Conservation (phyloP, 2,797 vertebrate species). For the Sus cebifrons region DNA sequence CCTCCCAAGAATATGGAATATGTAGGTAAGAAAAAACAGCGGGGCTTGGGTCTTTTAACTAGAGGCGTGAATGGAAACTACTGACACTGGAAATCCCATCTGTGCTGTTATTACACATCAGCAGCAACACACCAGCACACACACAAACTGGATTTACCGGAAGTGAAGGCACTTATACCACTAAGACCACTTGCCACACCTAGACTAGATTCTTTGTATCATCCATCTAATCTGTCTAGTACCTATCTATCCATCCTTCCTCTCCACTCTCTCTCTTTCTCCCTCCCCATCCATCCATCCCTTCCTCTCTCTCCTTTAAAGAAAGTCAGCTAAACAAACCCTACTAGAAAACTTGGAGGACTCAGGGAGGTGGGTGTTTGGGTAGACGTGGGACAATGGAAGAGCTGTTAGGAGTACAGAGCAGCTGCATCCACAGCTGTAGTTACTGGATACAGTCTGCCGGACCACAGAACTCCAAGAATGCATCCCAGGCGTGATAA, state of each 20-base stretch:
- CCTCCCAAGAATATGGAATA: not conserved
- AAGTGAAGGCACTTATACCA: not conserved
- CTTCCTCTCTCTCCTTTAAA: not conserved
- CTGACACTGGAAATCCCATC: not conserved
- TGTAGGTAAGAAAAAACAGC: not conserved
- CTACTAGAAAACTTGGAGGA: not conserved
- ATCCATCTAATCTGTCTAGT: too few relatives aligned
- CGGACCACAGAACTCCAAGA: not conserved
- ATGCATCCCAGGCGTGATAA: not conserved
- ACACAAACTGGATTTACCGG: not conserved
- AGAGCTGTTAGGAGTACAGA: not conserved
- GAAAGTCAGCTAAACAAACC: conserved; percentile 1
- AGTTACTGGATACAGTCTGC: not conserved
- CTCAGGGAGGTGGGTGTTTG: not conserved
- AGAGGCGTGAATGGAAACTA: conserved; percentile 4
- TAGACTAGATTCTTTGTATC: too few relatives aligned
- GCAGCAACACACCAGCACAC: not conserved
- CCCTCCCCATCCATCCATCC: too few relatives aligned
- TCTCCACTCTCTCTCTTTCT: too few relatives aligned
- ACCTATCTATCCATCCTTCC: too few relatives aligned
- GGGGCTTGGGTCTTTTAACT: not conserved
- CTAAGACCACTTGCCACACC: not conserved
- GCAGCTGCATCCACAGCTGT: not conserved
- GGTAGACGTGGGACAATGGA: not conserved
- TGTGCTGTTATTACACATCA: not conserved